Evolutionary conservation across 2,113 vertebrate species (phyloP).

Genomic region (Euleptes europaea): DNA sequence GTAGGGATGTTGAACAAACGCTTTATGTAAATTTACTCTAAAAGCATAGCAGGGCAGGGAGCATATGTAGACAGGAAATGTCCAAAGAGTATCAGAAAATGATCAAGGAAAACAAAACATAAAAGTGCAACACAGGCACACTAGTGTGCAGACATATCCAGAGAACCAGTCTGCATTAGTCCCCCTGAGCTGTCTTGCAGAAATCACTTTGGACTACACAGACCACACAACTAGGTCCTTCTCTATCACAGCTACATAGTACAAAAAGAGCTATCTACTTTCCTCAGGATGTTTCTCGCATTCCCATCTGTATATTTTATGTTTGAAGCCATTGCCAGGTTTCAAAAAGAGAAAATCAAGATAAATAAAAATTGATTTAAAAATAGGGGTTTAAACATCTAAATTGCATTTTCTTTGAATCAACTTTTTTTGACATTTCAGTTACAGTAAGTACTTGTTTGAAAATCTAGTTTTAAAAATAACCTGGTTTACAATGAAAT

Average conservation of each 20-base stretch:
- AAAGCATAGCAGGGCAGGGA: not conserved
- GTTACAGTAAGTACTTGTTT: not conserved
- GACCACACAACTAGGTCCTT: not conserved
- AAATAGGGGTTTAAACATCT: not conserved
- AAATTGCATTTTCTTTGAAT: not conserved
- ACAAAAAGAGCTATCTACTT: not conserved
- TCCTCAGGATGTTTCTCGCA: not conserved
- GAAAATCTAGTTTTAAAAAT: not conserved
- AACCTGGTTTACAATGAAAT: not conserved
- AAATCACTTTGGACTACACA: not conserved
- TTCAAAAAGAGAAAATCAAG: not conserved
- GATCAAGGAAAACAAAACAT: not conserved
- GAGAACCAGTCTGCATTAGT: not conserved
- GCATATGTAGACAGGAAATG: not conserved
- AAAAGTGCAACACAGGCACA: not conserved
- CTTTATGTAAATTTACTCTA: not conserved
- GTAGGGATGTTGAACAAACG: not conserved
- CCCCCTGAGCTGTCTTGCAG: not conserved
- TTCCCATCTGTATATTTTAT: not conserved
- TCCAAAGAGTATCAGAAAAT: not conserved
- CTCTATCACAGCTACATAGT: not conserved
- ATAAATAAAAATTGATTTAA: not conserved
- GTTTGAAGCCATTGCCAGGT: not conserved
- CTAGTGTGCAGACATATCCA: not conserved
- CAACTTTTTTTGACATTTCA: not conserved